Conservation (phyloP, 1,140 invertebrate genomes). For the Zaprionus africanus region DNA sequence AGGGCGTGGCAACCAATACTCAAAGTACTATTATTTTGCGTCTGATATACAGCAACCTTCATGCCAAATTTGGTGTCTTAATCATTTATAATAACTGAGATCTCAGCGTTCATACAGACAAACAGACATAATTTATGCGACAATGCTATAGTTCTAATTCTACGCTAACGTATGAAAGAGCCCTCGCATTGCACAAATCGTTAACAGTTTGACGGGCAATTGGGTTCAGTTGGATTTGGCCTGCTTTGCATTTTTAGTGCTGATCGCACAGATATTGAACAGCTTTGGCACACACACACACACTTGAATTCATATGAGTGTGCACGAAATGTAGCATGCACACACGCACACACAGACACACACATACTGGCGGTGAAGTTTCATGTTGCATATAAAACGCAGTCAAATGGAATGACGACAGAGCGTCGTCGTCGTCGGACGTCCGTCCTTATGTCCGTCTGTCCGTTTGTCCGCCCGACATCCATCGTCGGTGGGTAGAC, state of each 20-base stretch:
- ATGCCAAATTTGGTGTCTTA: no score
- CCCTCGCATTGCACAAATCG: conserved; percentile 46
- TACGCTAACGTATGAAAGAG: neutral
- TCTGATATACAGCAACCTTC: no score
- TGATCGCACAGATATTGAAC: conserved; percentile 78
- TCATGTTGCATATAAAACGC: conserved; percentile 66
- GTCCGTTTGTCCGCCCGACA: neutral
- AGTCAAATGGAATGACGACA: conserved; percentile 79
- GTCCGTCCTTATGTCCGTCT: conserved; percentile 8
- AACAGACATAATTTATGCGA: no score
- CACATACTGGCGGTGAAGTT: conserved; percentile 40
- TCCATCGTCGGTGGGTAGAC: conserved; percentile 62
- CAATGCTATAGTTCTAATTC: neutral
- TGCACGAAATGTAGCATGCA: conserved; percentile 44
- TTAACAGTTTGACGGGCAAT: conserved; percentile 60
- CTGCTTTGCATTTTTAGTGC: conserved; percentile 67
- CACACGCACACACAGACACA: conserved; percentile 19
- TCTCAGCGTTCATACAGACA: neutral
- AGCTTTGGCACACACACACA: conserved; percentile 57
- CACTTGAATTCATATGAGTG: conserved; percentile 2
- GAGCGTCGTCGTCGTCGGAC: conserved; percentile 24
- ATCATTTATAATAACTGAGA: neutral
- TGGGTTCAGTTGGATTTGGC: conserved; percentile 44
- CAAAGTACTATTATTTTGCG: no score
- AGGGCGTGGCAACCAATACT: no score